Evolutionary conservation across 2,113 vertebrate genomes (phyloP).

Genomic region (Cyprinodon brontotheroides): DNA sequence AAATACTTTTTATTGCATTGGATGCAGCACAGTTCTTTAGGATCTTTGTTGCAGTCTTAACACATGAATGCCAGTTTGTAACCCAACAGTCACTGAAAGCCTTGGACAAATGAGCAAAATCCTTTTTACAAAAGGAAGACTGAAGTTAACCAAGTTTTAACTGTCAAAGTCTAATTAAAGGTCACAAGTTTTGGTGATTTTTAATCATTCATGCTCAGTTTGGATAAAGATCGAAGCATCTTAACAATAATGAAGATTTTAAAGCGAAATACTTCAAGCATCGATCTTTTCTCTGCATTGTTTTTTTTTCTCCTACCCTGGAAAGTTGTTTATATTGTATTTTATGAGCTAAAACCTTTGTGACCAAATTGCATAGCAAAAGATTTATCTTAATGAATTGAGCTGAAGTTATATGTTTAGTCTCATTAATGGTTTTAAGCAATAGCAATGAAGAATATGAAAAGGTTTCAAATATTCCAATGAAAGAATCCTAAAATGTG

Average conservation of each 20-base stretch:
- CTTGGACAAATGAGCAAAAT: no score
- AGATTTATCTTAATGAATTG: neutral
- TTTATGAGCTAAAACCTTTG: no score
- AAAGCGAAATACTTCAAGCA: neutral
- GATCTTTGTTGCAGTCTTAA: slow-evolving; percentile 43
- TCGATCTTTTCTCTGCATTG: neutral
- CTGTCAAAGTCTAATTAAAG: neutral
- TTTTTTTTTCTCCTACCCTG: neutral
- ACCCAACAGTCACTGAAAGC: no score
- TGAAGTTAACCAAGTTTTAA: neutral
- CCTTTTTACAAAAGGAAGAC: neutral
- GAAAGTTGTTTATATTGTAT: no score
- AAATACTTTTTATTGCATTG: slow-evolving; percentile 19
- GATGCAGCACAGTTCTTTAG: slow-evolving; percentile 27
- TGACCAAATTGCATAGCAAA: neutral
- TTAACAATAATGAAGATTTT: neutral
- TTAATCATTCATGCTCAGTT: neutral
- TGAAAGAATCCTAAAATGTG: no score
- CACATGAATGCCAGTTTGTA: neutral
- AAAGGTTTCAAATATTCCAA: no score
- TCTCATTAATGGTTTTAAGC: neutral
- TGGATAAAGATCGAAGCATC: neutral
- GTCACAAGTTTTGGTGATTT: neutral
- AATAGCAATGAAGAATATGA: neutral
- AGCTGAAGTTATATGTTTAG: neutral